Base-by-base conservation (phyloP, 2,888 invertebrate species). In the Scrobipalpa costella region DNA sequence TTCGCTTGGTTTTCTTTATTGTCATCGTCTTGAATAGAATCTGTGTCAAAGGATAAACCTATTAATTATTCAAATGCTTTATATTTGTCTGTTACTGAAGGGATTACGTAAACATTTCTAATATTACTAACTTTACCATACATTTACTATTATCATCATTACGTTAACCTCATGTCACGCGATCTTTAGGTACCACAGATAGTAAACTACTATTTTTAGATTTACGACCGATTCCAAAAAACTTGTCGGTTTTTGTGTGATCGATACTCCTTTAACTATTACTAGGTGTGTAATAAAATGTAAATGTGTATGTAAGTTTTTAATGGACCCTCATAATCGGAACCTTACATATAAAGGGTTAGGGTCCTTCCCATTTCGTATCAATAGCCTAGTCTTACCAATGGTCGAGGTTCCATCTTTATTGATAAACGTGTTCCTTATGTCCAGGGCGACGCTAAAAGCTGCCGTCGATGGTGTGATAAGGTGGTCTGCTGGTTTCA, bases 401-500 rank as follows among this genome's bases (percentile, higher is more conserved):
- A 90, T 70, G n/a, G 90, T 83, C 68, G 85, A 81, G 75, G 93
- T 83, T 80, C 90, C 85, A 65, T 92, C 79, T 67, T 91, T 83
- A 73, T 92, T 83, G 66, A 86, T 75, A 0, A 86, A 83, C 17
- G 92, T 92, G 67, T 92, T 92, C 9, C 78, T 85, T 77, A 80
- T 92, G 76, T 82, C 93, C 70, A 91, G 75, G 21, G 89, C 88
- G 80, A 11, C 44, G 66, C 84, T 86, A 59, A 88, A 84, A 11
- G 84, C 85, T 7, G 91, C 90, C 68, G 83, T 91, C 64, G 92
- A 92, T 2, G 92, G 92, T n/a, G 92, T 92, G 78, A 92, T 92
- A 69, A 92, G 90, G 1, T n/a, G 92, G 92, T 6, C 11, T 6
- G 40, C 13, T 17, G 17, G 47, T 8, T 8, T 1, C 8, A 38